phyloP scores from a whole-genome alignment of 2,888 invertebrate species.

The Pegoplata infirma region DNA sequence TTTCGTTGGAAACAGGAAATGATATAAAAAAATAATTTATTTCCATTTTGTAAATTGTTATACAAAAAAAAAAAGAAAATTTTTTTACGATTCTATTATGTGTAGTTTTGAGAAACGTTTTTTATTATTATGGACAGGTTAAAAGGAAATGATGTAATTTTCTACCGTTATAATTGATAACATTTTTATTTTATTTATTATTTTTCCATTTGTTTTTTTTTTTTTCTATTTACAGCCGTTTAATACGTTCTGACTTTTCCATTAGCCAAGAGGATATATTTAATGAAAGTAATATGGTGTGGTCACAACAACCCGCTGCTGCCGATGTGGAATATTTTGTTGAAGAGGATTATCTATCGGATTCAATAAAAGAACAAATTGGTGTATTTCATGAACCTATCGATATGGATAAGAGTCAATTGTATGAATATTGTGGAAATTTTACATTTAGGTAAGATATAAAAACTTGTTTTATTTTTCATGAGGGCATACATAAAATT shows the following conservation, averaged over 20 bases:
- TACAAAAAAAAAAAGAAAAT: too few species aligned
- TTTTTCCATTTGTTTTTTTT: not conserved
- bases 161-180: too few species aligned
- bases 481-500: too few species aligned
- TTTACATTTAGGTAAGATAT: slow-evolving; percentile 76
- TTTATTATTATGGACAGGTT: not conserved
- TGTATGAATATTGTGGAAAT: slow-evolving; percentile 80
- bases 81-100: too few species aligned
- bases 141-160: not conserved
- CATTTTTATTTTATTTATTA: not conserved
- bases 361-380: slow-evolving; percentile 69
- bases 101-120: too few species aligned
- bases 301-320: slow-evolving; percentile 13
- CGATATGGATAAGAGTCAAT: slow-evolving; percentile 77
- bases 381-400: slow-evolving; percentile 78
- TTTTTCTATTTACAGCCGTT: slow-evolving; percentile 51
- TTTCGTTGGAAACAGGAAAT: not conserved
- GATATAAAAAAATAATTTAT: not conserved
- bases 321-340: slow-evolving; percentile 49
- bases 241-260: slow-evolving; percentile 61
- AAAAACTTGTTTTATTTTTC: not conserved
- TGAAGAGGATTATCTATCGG: slow-evolving; percentile 70
- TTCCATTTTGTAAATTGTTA: too few species aligned
- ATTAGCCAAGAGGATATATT: slow-evolving; percentile 42
- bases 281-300: slow-evolving; percentile 42